Evolutionary conservation across 1,140 invertebrate genomes (phyloP).

Genomic region (Anthonomus grandis): DNA sequence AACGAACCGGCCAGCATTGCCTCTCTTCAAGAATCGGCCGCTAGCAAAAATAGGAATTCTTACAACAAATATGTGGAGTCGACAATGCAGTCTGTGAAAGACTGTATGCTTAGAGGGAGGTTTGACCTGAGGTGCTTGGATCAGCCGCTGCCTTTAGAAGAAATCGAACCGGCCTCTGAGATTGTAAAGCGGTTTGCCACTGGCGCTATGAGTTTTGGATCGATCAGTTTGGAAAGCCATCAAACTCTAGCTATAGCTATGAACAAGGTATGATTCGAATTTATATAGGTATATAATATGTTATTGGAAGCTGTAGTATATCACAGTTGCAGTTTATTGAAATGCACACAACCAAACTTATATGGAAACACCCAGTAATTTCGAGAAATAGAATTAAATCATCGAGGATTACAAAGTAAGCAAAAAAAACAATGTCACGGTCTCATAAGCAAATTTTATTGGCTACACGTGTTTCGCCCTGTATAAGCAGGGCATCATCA

Average conservation of each 20-base stretch:
- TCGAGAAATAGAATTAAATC: too few relatives aligned
- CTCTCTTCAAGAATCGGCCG: constrained; percentile 86
- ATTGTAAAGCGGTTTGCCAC: constrained; percentile 81
- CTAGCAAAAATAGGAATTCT: constrained; percentile 73
- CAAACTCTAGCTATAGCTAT: constrained; percentile 93
- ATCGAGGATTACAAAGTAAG: too few relatives aligned
- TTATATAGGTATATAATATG: too few relatives aligned
- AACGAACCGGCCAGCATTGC: constrained; percentile 95
- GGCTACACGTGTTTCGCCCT: too few relatives aligned
- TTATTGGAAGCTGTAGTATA: too few relatives aligned
- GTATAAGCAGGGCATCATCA: too few relatives aligned
- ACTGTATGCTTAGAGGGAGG: constrained; percentile 91
- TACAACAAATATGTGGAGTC: constrained; percentile 89
- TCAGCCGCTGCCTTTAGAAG: constrained; percentile 73
- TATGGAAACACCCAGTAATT: too few relatives aligned
- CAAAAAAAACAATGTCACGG: too few relatives aligned
- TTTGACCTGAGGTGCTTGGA: constrained; percentile 78
- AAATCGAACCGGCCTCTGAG: constrained; percentile 89
- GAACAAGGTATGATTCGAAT: constrained; percentile 80
- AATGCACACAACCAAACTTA: too few relatives aligned
- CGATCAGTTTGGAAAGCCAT: constrained; percentile 92
- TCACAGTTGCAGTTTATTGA: too few relatives aligned
- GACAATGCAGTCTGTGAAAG: constrained; percentile 79
- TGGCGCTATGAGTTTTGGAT: constrained; percentile 91
- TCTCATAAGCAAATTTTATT: too few relatives aligned